Evolutionary conservation across 2,797 vertebrate genomes (phyloP).

Genomic region (Manis javanica): DNA sequence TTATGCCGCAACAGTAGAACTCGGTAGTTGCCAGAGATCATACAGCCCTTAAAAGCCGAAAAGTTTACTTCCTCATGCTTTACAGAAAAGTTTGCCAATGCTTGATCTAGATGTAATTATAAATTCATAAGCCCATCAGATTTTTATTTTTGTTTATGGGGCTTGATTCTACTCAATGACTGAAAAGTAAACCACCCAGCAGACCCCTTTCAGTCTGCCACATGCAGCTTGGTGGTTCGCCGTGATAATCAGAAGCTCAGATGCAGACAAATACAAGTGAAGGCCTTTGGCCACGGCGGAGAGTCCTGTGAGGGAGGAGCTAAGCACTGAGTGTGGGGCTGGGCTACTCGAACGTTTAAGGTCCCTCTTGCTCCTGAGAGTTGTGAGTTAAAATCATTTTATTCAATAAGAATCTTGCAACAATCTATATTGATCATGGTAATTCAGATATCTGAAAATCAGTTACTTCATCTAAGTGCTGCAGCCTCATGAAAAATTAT

Average conservation of each 20-base stretch:
- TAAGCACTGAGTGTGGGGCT: not conserved
- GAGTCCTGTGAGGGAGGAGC: not conserved
- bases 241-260: not conserved
- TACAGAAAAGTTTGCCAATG: not conserved
- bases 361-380: not conserved
- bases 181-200: not conserved
- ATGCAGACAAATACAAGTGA: not conserved
- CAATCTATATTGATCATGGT: not conserved
- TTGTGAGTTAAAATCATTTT: not conserved
- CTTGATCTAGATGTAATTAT: not conserved
- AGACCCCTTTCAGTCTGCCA: not conserved
- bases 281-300: not conserved
- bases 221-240: not conserved
- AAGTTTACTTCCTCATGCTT: not conserved
- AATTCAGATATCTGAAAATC: not conserved
- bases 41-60: not conserved
- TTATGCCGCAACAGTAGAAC: not conserved
- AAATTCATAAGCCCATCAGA: not conserved
- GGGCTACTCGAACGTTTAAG: too few relatives aligned
- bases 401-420: not conserved
- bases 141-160: not conserved
- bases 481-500: not conserved
- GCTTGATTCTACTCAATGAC: not conserved
- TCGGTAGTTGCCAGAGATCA: not conserved
- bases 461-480: not conserved